Base-by-base conservation (phyloP, 2,797 vertebrate genomes). In the Darevskia nairensis region DNA sequence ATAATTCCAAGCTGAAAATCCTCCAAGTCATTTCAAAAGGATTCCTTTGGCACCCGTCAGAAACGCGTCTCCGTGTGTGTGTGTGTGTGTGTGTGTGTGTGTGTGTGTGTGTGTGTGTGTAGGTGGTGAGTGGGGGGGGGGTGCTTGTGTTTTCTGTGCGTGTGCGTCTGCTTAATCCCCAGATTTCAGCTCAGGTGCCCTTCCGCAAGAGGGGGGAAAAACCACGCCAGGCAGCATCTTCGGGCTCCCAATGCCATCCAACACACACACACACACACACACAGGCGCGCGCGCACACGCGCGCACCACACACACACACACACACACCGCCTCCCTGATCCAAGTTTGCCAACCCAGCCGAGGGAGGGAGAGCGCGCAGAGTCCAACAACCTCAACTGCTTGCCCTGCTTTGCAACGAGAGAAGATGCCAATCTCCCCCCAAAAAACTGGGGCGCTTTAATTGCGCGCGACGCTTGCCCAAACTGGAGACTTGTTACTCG, bases 1-100 rank as follows among this genome's bases (percentile, higher is more conserved):
- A 97, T 97, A 98, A 97, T 97, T 98, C 98, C 98, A 97, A 96
- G 96, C 96, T 94, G 94, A 96, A 94, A 96, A 96, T 97, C 96
- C 95, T 97, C 97, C 97, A 97, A 97, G 98, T 97, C 98, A 99
- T 99, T 95, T 98, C 98, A 98, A n/a, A 97, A 97, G 96, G 97
- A 96, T 97, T n/a, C n/a, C n/a, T 95, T 93, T 93, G 94, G 95
- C 95, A 92, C 87, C 95, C 2, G 35, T 35, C 35, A 35, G 35
- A 35, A 35, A 35, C 35, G 35, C 35, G 35, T 35, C 35, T 35
- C 35, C 35, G 35, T n/a, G n/a, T n/a, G n/a, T n/a, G n/a, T n/a
- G n/a, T n/a, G n/a, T n/a, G n/a, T n/a, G n/a, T n/a, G n/a, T n/a
- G 71, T 50, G 68, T 11, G 23, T 32, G 59, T 55, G 39, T 21